These are phyloP conservation scores for Catamblyrhynchus diadema DNA, from an alignment of 2,797 vertebrate species.

Conservation along the genomic window DNA sequence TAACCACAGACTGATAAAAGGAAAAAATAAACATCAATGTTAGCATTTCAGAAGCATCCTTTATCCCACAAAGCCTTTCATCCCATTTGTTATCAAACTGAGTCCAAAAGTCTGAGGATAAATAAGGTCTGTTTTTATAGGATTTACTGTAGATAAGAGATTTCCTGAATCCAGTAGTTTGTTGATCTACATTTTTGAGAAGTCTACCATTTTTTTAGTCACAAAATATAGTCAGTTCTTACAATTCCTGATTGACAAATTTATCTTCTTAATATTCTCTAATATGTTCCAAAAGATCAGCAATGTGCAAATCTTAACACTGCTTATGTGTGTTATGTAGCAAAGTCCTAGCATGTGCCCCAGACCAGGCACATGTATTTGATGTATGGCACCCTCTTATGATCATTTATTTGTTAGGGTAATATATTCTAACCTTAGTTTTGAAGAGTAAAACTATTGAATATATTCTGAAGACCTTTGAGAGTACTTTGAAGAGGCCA, in stretches of 20 bases:
- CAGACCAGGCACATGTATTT: neutral
- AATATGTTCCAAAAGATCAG: neutral
- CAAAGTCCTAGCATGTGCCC: neutral
- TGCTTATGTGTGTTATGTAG: neutral
- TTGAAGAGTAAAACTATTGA: neutral
- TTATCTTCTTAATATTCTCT: neutral
- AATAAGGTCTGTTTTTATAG: neutral
- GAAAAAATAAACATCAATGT: neutral
- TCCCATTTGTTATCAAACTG: conserved; percentile 5
- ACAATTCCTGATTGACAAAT: neutral
- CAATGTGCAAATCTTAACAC: neutral
- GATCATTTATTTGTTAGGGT: neutral
- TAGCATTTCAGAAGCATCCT: conserved; percentile 27
- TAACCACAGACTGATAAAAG: neutral
- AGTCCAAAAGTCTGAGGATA: neutral
- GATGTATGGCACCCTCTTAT: neutral
- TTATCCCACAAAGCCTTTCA: conserved; percentile 3
- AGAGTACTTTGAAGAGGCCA: conserved; percentile 27
- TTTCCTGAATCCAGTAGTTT: neutral
- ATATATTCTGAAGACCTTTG: conserved; percentile 9
- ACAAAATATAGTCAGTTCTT: neutral
- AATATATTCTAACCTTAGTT: neutral
- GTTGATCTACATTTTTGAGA: neutral
- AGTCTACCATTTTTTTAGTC: neutral
- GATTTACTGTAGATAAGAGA: neutral